These are phyloP conservation scores for Lonchura striata DNA, from an alignment of 2,113 vertebrate species.

Conservation along the genomic window DNA sequence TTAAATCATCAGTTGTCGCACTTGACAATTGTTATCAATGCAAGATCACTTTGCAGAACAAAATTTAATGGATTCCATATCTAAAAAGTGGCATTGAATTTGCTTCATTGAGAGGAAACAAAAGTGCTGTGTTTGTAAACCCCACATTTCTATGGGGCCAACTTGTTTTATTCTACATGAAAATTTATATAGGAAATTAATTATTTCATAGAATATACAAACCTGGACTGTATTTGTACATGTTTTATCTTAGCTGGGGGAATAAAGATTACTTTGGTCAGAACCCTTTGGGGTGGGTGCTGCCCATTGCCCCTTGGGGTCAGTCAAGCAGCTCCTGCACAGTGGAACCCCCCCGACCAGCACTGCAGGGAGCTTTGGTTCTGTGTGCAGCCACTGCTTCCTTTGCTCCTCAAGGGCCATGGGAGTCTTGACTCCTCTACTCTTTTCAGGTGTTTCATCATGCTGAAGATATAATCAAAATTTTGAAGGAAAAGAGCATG, in stretches of 20 bases:
- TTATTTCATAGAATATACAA: neutral
- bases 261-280: neutral
- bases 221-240: neutral
- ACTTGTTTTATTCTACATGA: neutral
- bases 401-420: neutral
- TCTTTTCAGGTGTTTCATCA: neutral
- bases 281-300: neutral
- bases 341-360: neutral
- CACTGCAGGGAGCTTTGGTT: neutral
- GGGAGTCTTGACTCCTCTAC: neutral
- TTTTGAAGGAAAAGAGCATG: neutral
- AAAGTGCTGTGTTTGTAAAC: neutral
- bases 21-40: neutral
- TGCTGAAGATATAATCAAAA: neutral
- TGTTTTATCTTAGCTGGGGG: neutral
- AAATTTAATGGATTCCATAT: neutral
- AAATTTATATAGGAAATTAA: neutral
- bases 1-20: neutral
- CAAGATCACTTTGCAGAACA: constrained; percentile 6
- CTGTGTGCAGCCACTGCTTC: neutral
- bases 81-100: neutral
- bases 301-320: neutral
- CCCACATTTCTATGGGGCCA: neutral
- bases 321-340: neutral
- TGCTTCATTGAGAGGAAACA: neutral